Base-by-base conservation (phyloP, 2,113 vertebrate genomes). In the Ceyx cyanopectus region DNA sequence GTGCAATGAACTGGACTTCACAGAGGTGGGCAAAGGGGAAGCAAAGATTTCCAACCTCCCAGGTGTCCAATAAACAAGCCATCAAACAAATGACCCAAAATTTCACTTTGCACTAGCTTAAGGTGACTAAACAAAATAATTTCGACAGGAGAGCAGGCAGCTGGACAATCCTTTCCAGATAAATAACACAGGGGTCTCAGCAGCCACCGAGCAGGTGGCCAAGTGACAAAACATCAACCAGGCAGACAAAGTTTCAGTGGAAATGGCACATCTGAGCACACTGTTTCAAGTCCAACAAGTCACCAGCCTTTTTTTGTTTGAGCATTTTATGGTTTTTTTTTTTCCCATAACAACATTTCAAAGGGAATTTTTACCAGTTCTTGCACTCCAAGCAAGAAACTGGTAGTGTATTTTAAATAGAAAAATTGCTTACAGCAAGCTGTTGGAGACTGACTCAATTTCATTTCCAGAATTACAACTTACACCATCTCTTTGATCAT, bases 331-430 rank as follows among this genome's bases (percentile, higher is more conserved):
- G 23, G 7, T 4, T 6, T 4, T 12, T 17, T 32, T 73, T 34
- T 73, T 73, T 83, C 32, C 24, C n/a, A 21, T 65, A 85, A 70
- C 21, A 87, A 43, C 32, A 67, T 75, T 76, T 78, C 48, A 79
- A 73, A 87, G 51, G 58, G 85, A 76, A 74, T 51, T 62, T 76
- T 80, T 70, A 85, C 51, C 72, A 77, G n/a, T 73, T 51, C n/a
- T 53, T 69, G 43, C 32, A 51, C 30, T 75, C 37, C 23, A 41
- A 70, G 43, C 21, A 74, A 85, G 37, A 90, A 66, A 67, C 5
- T 24, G 45, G 37, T 4, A 58, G 4, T 0, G 0, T 11, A 50
- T 41, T 66, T 81, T 43, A 34, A 67, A 61, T 66, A 76, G 30
- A 77, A 87, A 87, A 91, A 60, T n/a, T n/a, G 63, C 80, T 66